phyloP scores from a whole-genome alignment of 2,797 vertebrate species.

The Gymnoscopelus braueri region DNA sequence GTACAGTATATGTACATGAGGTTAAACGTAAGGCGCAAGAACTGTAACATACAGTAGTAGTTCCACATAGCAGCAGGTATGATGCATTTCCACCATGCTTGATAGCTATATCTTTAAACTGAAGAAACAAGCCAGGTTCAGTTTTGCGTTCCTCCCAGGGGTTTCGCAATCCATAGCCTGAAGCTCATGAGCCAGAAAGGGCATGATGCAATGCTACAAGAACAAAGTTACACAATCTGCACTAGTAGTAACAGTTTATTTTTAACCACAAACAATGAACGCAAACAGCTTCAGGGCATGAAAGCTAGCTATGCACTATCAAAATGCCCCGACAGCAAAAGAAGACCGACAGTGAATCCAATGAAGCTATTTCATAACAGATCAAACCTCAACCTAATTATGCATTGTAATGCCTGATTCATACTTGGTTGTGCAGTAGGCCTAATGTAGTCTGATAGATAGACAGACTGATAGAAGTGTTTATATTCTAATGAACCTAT shows the following conservation, averaged over 20 bases:
- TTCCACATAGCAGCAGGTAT: too few species aligned
- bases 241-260: not conserved
- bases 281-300: not conserved
- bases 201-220: not conserved
- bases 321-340: not conserved
- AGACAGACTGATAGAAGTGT: not conserved
- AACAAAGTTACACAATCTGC: not conserved
- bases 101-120: too few species aligned
- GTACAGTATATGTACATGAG: too few species aligned
- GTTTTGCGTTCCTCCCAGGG: constrained; percentile 6
- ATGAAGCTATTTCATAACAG: not conserved
- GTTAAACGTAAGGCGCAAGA: too few species aligned
- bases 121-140: not conserved
- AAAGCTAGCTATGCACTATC: not conserved
- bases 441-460: not conserved
- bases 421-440: too few species aligned
- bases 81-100: too few species aligned
- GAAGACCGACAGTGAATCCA: not conserved
- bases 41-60: too few species aligned
- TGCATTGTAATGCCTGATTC: not conserved
- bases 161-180: constrained; percentile 18
- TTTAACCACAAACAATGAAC: not conserved
- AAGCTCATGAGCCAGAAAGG: constrained; percentile 4
- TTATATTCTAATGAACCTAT: too few species aligned
- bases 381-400: not conserved